Evolutionary conservation across 2,113 vertebrate genomes (phyloP), one percentile per base, ranked within the genome.

Genomic region (Eurystomus gularis): DNA sequence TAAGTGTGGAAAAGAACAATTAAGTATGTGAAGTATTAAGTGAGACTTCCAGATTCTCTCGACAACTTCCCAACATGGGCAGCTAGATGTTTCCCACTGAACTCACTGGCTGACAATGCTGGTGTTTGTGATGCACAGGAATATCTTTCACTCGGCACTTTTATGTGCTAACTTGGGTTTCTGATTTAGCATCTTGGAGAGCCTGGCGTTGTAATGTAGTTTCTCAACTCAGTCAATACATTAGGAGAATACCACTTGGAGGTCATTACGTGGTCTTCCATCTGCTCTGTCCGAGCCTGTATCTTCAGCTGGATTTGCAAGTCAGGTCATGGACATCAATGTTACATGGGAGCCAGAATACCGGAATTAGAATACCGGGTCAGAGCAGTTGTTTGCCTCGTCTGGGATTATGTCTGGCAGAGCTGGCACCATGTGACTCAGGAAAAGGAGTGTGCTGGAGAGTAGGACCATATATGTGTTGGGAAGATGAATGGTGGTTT

Each of bases 231-330:
- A 29, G 55, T 82, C 86, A 86, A 48, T 80, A 13, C 17, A 31
- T 55, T 35, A 62, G 51, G 64, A 95, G 76, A 94, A 86, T 52
- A 88, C 23, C 68, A 84, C 69, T 81, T 8, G 1, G 79, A 88
- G 86, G 72, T 93, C 52, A 5, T 54, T 90, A 92, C 21, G 1
- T 65, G 57, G 66, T 93, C 77, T 88, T 92, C 88, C 69, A 72
- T 92, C 76, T 60, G 26, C 88, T 92, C 66, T 80, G 28, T 88
- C 70, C 71, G 95, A 62, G 35, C 46, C 66, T 70, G 1, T 62
- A 60, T 88, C 76, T 42, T 88, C 90, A 57, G 25, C 68, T 92
- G 80, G 72, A 52, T 94, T 88, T 92, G 76, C 55, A 83, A n/a
- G 60, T 70, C 15, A 3, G 60, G 51, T 93, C 76, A 7, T 44